phyloP scores from a whole-genome alignment of 2,113 vertebrate species.

The Urocitellus parryii region DNA sequence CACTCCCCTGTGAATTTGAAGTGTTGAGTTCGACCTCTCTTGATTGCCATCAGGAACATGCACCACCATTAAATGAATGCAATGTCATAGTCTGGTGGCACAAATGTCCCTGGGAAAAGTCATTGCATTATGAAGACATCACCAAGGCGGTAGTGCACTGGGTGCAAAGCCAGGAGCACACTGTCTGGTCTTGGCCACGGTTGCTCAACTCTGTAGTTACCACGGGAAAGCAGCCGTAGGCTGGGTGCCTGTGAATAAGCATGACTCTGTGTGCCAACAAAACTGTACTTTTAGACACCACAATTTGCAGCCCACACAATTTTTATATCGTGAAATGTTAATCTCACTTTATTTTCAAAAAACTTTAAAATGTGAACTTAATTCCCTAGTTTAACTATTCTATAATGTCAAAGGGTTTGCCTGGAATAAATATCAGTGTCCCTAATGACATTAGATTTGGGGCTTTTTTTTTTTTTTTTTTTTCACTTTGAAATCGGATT shows the following conservation, averaged over 20 bases:
- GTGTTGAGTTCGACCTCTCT: not conserved
- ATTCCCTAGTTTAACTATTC: not conserved
- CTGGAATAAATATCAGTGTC: not conserved
- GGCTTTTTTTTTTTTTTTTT: not conserved
- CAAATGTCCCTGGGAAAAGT: no score
- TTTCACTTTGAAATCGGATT: not conserved
- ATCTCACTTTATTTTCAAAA: not conserved
- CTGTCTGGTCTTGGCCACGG: rapidly evolving
- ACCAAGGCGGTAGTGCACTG: rapidly evolving
- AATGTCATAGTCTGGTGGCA: rapidly evolving
- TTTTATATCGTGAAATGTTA: not conserved
- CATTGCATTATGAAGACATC: no score
- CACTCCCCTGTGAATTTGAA: no score
- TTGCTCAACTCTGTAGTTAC: not conserved
- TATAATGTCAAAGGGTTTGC: not conserved
- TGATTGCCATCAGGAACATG: not conserved
- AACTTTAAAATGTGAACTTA: not conserved
- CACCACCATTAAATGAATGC: not conserved
- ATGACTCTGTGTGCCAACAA: not conserved
- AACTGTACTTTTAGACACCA: not conserved
- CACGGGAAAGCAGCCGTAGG: no score
- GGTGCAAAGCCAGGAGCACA: rapidly evolving
- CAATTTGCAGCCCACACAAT: not conserved
- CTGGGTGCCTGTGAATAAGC: no score
- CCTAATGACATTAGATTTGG: rapidly evolving